Base-by-base conservation (phyloP, 2,113 vertebrate species). In the Mellivora capensis region DNA sequence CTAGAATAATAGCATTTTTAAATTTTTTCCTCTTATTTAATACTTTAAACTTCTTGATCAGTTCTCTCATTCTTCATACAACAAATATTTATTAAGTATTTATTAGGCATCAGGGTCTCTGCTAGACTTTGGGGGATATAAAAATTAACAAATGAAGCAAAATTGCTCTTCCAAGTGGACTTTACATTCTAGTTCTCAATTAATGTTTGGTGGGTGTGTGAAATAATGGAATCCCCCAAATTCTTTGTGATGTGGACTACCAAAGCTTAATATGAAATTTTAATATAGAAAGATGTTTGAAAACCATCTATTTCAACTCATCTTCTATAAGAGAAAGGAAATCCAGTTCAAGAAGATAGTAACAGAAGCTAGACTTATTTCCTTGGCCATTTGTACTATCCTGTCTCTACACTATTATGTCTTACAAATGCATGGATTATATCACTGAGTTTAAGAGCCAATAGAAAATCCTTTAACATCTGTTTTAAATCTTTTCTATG, bases 1-100 rank as follows among this genome's bases (percentile, higher is more conserved):
- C 7, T 23, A 9, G 81, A 20, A 52, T 76, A 61, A 81, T 57
- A 42, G 2, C 15, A 84, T 71, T 84, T 83, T 72, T 42, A 42
- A 64, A 96, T 86, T 69, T 95, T 95, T 87, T 10, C 18, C 18
- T 18, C 3, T 85, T 12, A 47, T 47, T 95, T 94, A 29, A 80
- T 57, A 27, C 71, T 71, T 64, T 18, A 76, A 90, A 85, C 18
- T 47, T 72, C 80, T 80, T 79, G 37, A 34, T 94, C 23, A 69
- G 2, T 85, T 39, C 23, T 59, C 15, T 94, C 47, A 90, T 80
- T 52, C 13, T 96, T 74, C 20, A 72, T 61, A 72, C 25, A 90
- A 74, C 37, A 54, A 44, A 31, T n/a, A 59, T 62, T 64, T 87
- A n/a, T 37, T 82, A 17, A 84, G 2, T 57, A 31, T 54, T 42